Percentiles rank a stretch among this genome's conserved stretches.
phyloP scores from a whole-genome alignment of 2,888 invertebrate genomes.

The Hymenopus coronatus region DNA sequence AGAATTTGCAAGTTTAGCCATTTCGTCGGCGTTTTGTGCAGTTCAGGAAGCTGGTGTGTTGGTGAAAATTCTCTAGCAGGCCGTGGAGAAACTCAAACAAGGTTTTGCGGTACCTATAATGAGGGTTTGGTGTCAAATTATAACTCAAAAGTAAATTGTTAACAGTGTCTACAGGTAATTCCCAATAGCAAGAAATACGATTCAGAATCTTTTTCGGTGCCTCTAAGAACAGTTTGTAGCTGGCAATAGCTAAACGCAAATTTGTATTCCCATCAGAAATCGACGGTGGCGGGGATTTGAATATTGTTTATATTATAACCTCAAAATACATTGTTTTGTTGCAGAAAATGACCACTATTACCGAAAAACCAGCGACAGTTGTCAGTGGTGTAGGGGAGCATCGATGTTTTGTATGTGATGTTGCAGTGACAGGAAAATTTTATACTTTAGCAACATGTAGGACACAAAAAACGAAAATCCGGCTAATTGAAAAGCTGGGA shows the following conservation, averaged over 20 bases:
- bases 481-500: constrained; percentile 46
- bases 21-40: neutral
- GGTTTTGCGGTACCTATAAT: neutral
- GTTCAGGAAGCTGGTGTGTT: neutral
- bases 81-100: neutral
- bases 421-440: constrained; percentile 43
- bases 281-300: neutral
- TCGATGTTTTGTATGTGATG: constrained; percentile 46
- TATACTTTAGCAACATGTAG: constrained; percentile 45
- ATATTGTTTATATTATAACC: neutral
- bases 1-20: neutral
- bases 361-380: constrained; percentile 3
- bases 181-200: neutral
- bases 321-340: neutral
- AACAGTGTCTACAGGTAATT: neutral
- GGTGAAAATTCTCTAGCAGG: neutral
- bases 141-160: too few species aligned
- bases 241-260: neutral
- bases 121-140: too few species aligned
- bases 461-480: constrained; percentile 43
- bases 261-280: neutral
- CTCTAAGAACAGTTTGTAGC: too few species aligned
- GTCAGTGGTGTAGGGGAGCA: constrained; percentile 31
- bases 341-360: neutral
- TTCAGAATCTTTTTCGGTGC: too few species aligned